Evolutionary conservation across 2,797 vertebrate genomes (phyloP).

Genomic region (Danio jaintianensis): DNA sequence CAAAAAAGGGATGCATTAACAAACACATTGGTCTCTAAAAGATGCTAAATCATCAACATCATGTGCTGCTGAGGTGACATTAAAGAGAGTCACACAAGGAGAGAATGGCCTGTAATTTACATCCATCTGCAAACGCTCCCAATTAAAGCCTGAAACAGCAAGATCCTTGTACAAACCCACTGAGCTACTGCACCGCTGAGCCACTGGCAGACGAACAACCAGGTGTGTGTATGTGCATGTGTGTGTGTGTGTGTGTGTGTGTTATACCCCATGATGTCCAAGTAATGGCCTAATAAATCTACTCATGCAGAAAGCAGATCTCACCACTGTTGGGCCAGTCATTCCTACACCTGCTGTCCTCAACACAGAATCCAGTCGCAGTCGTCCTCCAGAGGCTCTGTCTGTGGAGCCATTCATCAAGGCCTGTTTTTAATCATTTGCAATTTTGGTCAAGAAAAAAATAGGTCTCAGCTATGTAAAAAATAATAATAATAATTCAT

Average conservation of each 20-base stretch:
- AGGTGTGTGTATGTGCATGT: conserved; percentile 64
- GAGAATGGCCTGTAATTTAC: conserved; percentile 56
- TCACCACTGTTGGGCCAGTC: neutral
- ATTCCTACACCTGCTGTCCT: conserved; percentile 42
- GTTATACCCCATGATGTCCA: conserved; percentile 72
- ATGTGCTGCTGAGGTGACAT: conserved; percentile 8
- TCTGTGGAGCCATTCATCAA: conserved; percentile 14
- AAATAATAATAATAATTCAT: too few species aligned
- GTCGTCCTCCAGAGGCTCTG: neutral
- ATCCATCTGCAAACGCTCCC: conserved; percentile 70
- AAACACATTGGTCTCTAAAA: conserved; percentile 12
- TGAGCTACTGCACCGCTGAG: conserved; percentile 70
- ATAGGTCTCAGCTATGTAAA: too few species aligned
- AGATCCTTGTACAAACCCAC: conserved; percentile 74
- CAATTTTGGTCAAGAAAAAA: conserved; percentile 9
- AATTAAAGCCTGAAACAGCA: conserved; percentile 75
- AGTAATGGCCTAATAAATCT: conserved; percentile 76
- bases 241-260: conserved; percentile 36
- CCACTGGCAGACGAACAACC: conserved; percentile 64
- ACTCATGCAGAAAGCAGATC: conserved; percentile 67
- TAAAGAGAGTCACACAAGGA: conserved; percentile 45
- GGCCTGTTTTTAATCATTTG: conserved; percentile 20
- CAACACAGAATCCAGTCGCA: neutral
- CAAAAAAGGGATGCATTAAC: neutral
- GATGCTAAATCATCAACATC: conserved; percentile 14